Evolutionary conservation across 2,113 vertebrate species (phyloP).

Genomic region (Chlorodrepanis virens): DNA sequence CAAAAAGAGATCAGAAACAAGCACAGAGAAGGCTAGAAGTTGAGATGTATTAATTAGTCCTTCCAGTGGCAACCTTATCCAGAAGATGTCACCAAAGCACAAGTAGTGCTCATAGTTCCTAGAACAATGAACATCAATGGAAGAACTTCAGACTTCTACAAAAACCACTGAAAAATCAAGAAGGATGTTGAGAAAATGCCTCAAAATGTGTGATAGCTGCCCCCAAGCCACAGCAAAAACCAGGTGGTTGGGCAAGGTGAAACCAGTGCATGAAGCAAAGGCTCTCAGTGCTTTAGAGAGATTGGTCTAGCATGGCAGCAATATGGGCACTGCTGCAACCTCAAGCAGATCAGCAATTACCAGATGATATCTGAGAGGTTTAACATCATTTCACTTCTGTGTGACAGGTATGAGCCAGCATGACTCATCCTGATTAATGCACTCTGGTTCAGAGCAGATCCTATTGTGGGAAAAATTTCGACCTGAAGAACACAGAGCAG

Average conservation of each 20-base stretch:
- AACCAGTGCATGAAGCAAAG: background rate
- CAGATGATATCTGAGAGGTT: background rate
- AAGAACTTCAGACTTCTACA: background rate
- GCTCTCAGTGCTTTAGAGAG: background rate
- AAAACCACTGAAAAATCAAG: background rate
- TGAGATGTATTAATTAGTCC: background rate
- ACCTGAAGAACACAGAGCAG: background rate
- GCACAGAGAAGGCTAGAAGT: background rate
- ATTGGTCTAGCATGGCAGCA: background rate
- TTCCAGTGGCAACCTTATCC: constrained; percentile 29
- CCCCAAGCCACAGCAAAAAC: background rate
- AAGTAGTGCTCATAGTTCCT: background rate
- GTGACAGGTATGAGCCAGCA: background rate
- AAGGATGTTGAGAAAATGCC: background rate
- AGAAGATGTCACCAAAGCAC: constrained; percentile 69
- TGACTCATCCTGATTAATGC: background rate
- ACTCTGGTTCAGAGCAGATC: background rate
- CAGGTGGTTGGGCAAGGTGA: background rate
- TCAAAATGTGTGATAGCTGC: background rate
- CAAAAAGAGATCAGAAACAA: background rate
- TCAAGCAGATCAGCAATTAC: background rate
- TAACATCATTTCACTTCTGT: background rate
- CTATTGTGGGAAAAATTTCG: accelerated
- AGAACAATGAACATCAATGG: background rate
- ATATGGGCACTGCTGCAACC: background rate